Evolutionary conservation across 2,888 invertebrate species (phyloP).

Genomic region (Patella caerulea): DNA sequence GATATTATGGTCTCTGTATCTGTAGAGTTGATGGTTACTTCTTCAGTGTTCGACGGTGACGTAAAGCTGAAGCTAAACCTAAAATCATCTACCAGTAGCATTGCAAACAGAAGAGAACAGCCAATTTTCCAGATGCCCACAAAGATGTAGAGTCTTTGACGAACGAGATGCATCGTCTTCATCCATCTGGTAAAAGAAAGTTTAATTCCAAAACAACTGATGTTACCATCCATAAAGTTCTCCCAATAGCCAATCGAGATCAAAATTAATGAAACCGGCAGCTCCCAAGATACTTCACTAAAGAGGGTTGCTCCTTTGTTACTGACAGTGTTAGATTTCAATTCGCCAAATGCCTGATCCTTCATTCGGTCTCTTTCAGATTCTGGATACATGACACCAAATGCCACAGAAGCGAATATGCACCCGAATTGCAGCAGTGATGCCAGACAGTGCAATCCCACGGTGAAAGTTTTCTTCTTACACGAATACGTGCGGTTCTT

Average conservation of each 20-base stretch:
- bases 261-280: slow-evolving; percentile 46
- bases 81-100: slow-evolving; percentile 47
- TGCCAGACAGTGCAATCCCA: slow-evolving; percentile 44
- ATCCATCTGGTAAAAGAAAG: slow-evolving; percentile 51
- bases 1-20: neutral
- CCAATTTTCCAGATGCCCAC: slow-evolving; percentile 53
- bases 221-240: slow-evolving; percentile 49
- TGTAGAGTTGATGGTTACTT: slow-evolving; percentile 4
- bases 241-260: slow-evolving; percentile 54
- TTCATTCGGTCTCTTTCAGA: slow-evolving; percentile 30
- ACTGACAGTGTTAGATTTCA: slow-evolving; percentile 18
- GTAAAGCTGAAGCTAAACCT: slow-evolving; percentile 46
- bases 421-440: slow-evolving; percentile 52
- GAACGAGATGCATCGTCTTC: slow-evolving; percentile 46
- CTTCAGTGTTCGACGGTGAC: neutral
- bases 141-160: slow-evolving; percentile 53
- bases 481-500: slow-evolving; percentile 36
- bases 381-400: slow-evolving; percentile 30
- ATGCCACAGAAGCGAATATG: slow-evolving; percentile 41
- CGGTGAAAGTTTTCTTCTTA: slow-evolving; percentile 39
- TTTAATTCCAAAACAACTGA: slow-evolving; percentile 37
- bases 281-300: slow-evolving; percentile 40
- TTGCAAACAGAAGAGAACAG: slow-evolving; percentile 49
- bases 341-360: slow-evolving; percentile 34
- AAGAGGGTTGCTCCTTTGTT: neutral